Base-by-base conservation (phyloP, 2,797 vertebrate genomes). In the Podarcis siculus region DNA sequence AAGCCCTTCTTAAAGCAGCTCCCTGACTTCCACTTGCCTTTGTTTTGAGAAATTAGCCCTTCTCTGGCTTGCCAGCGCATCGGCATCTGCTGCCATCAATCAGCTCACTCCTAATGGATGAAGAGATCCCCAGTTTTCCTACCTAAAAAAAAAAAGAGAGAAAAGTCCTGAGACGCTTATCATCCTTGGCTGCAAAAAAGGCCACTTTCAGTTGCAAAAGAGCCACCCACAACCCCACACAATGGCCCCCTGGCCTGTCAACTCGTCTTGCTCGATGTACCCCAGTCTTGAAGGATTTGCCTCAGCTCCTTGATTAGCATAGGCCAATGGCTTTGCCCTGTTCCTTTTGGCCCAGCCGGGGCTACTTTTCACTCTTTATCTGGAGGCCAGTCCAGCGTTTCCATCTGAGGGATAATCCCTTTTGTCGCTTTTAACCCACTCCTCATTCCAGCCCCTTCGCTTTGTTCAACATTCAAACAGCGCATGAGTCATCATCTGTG, bases 341-440 rank as follows among this genome's bases (percentile, higher is more conserved):
- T 13, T 86, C 67, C n/a, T 9, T 58, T 88, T 27, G 30, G 67
- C 27, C 58, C 13, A 30, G 32, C 21, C 6, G 0, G 8, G 49
- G 13, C 45, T 3, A 8, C 19, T 79, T 72, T 73, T 49, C 32
- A 79, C 21, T 39, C 32, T 58, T 80, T 39, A 71, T 84, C 17
- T 15, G 66, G 32, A 67, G 86, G 90, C 71, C 49, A 1, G 3
- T 8, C 2, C 5, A 61, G n/a, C 67, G 27, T 67, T 90, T 90
- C 87, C 87, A 88, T 83, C 87, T 19, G 3, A 39, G 2, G 35
- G 35, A 69, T 94, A 90, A 94, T 82, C 91, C 88, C 79, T 42
- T 86, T 5, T 83, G 79, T 82, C 90, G 15, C 92, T 92, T 92
- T 91, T 77, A 92, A 86, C 25, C 55, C 30, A 73, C 4, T 49